These are phyloP conservation scores for Orcinus orca DNA, from an alignment of 2,113 vertebrate species.

Conservation along the genomic window DNA sequence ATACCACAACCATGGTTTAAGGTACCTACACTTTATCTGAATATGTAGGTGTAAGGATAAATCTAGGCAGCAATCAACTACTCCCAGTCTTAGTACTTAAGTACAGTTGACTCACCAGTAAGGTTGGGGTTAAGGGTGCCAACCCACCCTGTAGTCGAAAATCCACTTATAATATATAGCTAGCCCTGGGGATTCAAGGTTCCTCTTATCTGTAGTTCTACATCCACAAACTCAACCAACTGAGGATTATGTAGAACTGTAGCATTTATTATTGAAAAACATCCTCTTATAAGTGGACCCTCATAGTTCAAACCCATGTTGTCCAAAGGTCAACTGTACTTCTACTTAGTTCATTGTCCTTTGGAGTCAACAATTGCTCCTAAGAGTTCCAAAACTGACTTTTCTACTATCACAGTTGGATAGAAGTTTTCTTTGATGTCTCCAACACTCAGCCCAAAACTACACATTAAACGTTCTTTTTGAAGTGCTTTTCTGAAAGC, in stretches of 20 bases:
- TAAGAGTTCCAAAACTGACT: neutral
- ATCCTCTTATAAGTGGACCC: neutral
- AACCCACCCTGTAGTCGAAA: neutral
- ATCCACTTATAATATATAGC: neutral
- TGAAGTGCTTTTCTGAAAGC: neutral
- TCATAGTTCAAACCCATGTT: neutral
- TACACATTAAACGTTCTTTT: neutral
- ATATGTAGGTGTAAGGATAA: neutral
- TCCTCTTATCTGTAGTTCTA: neutral
- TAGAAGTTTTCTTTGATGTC: constrained; percentile 1
- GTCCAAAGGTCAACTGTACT: neutral
- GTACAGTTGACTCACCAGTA: neutral
- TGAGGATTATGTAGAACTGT: neutral
- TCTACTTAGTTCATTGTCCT: neutral
- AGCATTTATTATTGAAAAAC: neutral
- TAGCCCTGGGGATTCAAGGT: neutral
- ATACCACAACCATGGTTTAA: neutral
- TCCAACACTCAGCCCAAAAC: neutral
- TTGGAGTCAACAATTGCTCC: neutral
- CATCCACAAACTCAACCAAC: neutral
- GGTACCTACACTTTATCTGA: neutral
- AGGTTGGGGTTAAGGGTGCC: neutral
- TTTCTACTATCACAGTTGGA: neutral
- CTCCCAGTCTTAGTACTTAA: neutral
- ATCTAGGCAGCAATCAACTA: neutral